Base-by-base conservation (phyloP, 2,888 invertebrate genomes). In the Lissonota sp. region DNA sequence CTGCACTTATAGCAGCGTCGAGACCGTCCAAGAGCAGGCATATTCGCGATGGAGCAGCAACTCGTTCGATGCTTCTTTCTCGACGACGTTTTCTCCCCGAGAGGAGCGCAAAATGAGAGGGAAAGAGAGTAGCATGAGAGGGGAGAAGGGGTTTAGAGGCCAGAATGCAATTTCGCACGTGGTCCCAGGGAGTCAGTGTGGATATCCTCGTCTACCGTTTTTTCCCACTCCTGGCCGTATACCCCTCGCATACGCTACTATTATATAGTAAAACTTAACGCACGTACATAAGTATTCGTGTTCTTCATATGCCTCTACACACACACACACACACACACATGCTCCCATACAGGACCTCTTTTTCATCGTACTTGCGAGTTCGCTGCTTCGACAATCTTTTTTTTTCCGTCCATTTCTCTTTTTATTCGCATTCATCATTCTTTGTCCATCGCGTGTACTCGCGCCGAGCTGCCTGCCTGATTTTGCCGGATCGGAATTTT, bases 111-210 rank as follows among this genome's bases (percentile, higher is more conserved):
- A 82, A 73, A 81, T 73, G 80, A 46, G 40, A 6, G 55, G 69
- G 57, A 57, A 49, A 72, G 72, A 72, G 72, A 62, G 14, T 14
- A 66, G 37, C 46, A 49, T 60, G 14, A 58, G 58, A 69, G 57
- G 66, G 57, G 10, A 46, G 42, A 58, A 72, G 63, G 72, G 58
- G 66, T 75, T 67, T 67, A 67, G 60, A 72, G 44, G 80, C 78
- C 71, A 73, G 83, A 86, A 84, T 83, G 85, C 84, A 86, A 88
- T 86, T 87, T 85, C 74, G 80, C 83, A 63, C 70, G 69, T 79
- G 83, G 84, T 85, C 80, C 80, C 74, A 79, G 78, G 40, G 57
- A 37, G 57, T 1, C 37, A 57, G 57, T 4, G 51, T 26, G 57
- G 58, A 63, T 51, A 16, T 57, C 53, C 51, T 40, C 44, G 40